Base-by-base conservation (phyloP, 1,140 invertebrate genomes). In the Bradysia coprophila region DNA sequence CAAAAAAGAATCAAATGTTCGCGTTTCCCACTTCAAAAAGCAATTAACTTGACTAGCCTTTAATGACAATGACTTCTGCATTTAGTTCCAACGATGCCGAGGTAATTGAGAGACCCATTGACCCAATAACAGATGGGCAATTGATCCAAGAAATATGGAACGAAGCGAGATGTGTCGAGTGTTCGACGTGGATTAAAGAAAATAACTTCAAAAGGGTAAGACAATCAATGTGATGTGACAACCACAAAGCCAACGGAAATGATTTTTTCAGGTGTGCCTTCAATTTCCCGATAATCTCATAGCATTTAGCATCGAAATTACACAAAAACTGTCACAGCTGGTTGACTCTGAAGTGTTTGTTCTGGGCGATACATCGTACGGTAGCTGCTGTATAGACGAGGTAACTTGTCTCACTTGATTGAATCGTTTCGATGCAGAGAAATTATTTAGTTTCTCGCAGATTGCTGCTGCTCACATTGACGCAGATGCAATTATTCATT, bases 371-470 rank as follows among this genome's bases (percentile, higher is more conserved):
- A 91, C 88, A 16, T 81, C 87, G 9, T 94, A 90, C 64, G 87
- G 86, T 50, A 94, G 87, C 61, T 97, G 91, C 60, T 97, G 91
- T 64, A 77, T 92, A 5, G 91, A 97, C 65, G 86, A 90, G 62
- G 74, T 92, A 24, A 34, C 28, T 21, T 19, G 5, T 32, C 19
- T 16, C 4, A 10, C 22, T 22, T 11, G 5, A 33, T 19, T 0
- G 13, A 45, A 32, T 28, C 13, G 24, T 28, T 28, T 16, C 15
- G 10, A 41, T 20, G 39, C n/a, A 43, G n/a, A 31, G 21, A 22
- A 44, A 20, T 40, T 16, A 18, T 22, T 23, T 15, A 33, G 39
- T 18, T 33, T 34, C n/a, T 43, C 44, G 18, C 15, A 51, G 49
- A 59, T 60, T 31, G 79, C 87, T 32, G 86, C 88, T 4, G 74